A percentile compares a stretch with the other conserved stretches of the same genome.
Conservation (phyloP, 2,113 vertebrate species). For the Tapirus terrestris region DNA sequence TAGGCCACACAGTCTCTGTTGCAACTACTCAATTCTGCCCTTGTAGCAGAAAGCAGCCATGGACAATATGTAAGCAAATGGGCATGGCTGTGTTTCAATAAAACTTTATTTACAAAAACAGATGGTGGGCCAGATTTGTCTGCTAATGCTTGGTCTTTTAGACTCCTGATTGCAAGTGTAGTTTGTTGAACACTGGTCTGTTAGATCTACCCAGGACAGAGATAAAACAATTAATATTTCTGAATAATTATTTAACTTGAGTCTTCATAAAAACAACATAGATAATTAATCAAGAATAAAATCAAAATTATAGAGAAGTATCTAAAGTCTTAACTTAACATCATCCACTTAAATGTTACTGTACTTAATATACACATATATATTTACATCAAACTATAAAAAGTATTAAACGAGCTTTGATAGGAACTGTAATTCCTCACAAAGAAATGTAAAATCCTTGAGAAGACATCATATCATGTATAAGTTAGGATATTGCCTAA, state of each 20-base stretch:
- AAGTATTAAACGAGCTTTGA: not conserved
- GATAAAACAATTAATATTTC: not conserved
- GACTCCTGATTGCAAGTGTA: not conserved
- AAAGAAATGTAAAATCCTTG: not conserved
- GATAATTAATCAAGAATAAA: constrained; percentile 40
- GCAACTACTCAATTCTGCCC: not conserved
- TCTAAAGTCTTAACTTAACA: constrained; percentile 11
- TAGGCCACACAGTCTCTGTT: fast-evolving
- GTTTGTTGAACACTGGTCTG: not conserved
- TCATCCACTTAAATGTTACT: not conserved
- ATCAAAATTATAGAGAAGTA: not conserved
- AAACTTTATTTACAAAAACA: constrained; percentile 25
- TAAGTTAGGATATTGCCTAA: not conserved
- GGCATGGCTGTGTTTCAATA: not conserved
- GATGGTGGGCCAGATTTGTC: not conserved
- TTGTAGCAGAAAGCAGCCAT: not conserved
- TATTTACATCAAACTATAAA: not conserved
- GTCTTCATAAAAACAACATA: constrained; percentile 3
- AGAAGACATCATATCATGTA: not conserved
- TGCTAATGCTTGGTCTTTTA: not conserved
- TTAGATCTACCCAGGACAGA: not conserved
- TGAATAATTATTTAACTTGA: not conserved
- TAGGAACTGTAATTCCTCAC: not conserved
- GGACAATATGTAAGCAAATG: not conserved
- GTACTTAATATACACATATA: not conserved